Evolutionary conservation across 2,113 vertebrate species (phyloP), one percentile per base, ranked within the genome.

Genomic region (Delphinapterus leucas): DNA sequence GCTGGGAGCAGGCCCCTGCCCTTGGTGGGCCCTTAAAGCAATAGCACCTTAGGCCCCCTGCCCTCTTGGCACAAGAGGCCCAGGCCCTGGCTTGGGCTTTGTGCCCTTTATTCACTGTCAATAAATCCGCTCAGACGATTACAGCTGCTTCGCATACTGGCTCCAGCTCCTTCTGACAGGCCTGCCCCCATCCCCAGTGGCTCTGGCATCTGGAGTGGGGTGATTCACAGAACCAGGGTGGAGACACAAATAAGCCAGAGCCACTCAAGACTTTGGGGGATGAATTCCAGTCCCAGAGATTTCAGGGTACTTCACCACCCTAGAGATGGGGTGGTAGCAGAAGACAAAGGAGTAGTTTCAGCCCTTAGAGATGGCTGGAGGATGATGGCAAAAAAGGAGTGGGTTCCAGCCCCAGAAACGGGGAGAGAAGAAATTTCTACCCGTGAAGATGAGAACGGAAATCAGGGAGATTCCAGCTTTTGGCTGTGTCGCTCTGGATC

Each of bases 81-180:
- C 5, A 14, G 65, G 97, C 71, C 33, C 90, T 9, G 4, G 90
- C 94, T 92, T 92, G 7, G 94, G 88, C 92, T 92, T 95, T 4
- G 47, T 97, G 95, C 97, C 95, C 97, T 98, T 98, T 92, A 98
- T n/a, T 92, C 98, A 97, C 90, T 98, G 98, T 98, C 98, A 98
- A 98, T 98, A 98, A 98, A 98, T 13, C 68, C 90, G 97, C 98
- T 98, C 97, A 98, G 97, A 97, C 84, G 91, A 98, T 98, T 98
- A 99, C 98, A 99, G 98, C 97, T 98, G 97, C 98, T 98, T 97
- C 73, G 97, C 93, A 98, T 97, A 85, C 44, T 95, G 97, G 97
- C 91, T 98, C 87, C 90, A 96, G 84, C 93, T 95, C 96, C 97
- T 97, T 97, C 90, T 93, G 81, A 96, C 76, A 83, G 83, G 82